Base-by-base conservation (phyloP, 2,888 invertebrate genomes). In the Leptura quadrifasciata region DNA sequence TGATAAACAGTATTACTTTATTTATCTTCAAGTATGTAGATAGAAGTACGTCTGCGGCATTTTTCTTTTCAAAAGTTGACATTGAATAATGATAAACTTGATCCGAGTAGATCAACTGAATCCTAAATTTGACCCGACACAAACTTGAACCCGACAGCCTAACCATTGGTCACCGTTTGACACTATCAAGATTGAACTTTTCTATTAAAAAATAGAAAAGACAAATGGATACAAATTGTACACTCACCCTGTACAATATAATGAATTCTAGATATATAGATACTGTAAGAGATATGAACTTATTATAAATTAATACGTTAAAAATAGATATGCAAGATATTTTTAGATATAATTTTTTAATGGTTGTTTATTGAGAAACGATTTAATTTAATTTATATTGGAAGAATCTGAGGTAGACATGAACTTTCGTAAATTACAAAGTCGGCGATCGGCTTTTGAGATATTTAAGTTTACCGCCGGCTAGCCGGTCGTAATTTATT, bases 381-480 rank as follows among this genome's bases (percentile, higher is more conserved):
- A 77, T 79, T 81, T 81, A 79, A 81, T 81, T 81, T 81, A 81
- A 81, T 79, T 81, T 81, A 79, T 78, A 81, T 77, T 78, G 78
- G 77, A 76, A 75, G 79, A 70, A 81, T 80, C 79, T 73, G 79
- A 77, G 78, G 79, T 76, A 76, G 83, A 77, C 80, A 77, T 79
- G 79, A 81, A 78, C 82, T 84, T 84, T 84, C 82, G 83, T 84
- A 84, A 84, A 85, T 85, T 85, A 83, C 83, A 80, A 81, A 80
- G 85, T 82, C 85, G 85, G 85, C 82, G 85, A 85, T 85, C 84
- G 83, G 78, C 83, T 83, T 84, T 84, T 81, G 84, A 84, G 85
- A 85, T 85, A 84, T 81, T 83, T 80, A 77, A 82, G 80, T 76
- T 81, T 80, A 82, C 85, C 83, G 84, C 82, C 81, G 84, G 84